A percentile compares a stretch with the other conserved stretches of the same genome.
Evolutionary conservation across 2,797 vertebrate species (phyloP).

Genomic region (Siniperca undulata): DNA sequence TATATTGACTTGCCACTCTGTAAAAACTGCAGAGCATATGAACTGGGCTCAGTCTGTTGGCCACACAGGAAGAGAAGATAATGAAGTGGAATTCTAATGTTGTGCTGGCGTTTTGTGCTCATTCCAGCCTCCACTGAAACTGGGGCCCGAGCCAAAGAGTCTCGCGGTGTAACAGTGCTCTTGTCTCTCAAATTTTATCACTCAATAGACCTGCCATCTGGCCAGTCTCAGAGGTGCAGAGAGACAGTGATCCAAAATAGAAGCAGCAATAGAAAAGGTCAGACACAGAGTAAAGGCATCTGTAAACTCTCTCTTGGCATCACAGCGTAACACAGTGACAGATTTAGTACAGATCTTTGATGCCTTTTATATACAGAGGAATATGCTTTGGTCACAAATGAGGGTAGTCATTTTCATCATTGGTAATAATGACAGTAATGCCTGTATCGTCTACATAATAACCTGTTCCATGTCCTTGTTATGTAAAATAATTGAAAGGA

Average conservation of each 20-base stretch:
- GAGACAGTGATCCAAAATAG: constrained; percentile 80
- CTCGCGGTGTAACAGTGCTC: constrained; percentile 68
- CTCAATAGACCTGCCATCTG: constrained; percentile 84
- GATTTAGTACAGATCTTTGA: constrained; percentile 66
- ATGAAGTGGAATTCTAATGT: constrained; percentile 73
- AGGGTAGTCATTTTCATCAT: constrained; percentile 63
- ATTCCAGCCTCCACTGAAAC: constrained; percentile 54
- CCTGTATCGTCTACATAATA: constrained; percentile 61
- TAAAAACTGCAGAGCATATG: constrained; percentile 44
- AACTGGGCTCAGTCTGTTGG: constrained; percentile 45
- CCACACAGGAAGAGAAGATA: constrained; percentile 55
- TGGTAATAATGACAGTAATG: constrained; percentile 64
- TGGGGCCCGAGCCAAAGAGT: constrained; percentile 70
- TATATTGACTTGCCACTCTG: constrained; percentile 6
- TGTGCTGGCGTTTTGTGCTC: constrained; percentile 60
- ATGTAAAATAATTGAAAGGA: constrained; percentile 69
- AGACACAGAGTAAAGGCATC: constrained; percentile 71
- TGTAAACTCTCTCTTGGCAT: constrained; percentile 60
- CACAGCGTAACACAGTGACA: constrained; percentile 47
- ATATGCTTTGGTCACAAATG: constrained; percentile 57
- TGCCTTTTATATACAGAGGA: constrained; percentile 49
- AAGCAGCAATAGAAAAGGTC: constrained; percentile 81
- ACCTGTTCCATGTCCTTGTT: constrained; percentile 66
- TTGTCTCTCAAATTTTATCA: constrained; percentile 82
- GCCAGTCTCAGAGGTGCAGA: constrained; percentile 77